Evolutionary conservation across 2,888 invertebrate genomes (phyloP), one percentile per base, ranked within the genome.

Genomic region (Nematopogon swammerdamellus): DNA sequence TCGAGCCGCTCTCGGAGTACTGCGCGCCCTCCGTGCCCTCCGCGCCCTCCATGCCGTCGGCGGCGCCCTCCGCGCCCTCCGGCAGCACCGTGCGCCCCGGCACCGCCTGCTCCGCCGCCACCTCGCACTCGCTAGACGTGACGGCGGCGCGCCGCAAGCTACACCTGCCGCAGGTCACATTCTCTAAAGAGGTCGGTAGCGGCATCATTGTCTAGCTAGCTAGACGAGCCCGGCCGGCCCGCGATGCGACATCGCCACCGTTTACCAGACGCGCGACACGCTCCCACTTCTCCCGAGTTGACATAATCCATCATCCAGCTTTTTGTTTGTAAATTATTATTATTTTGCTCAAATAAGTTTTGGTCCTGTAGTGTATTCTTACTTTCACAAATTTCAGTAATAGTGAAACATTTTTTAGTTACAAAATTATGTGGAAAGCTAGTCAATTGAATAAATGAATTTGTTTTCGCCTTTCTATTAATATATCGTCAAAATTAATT

Each of bases 121-220:
- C 88, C 53, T 84, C 87, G 55, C 79, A 84, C 57, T 77, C 77
- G 1, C 63, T 81, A 18, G 85, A 85, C 62, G 70, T 73, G 50
- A 68, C 36, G 29, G 18, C 20, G 14, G 50, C 68, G 58, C 69
- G 85, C 60, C 82, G 86, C 68, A 85, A 87, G 61, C 79, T 89
- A 18, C 84, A 89, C 60, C 74, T 90, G 60, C 89, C 90, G 18
- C 90, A 90, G 80, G 91, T 93, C 66, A 90, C 92, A 49, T 92
- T 92, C 76, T 91, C 87, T 65, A 88, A 90, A 70, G 92, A 93
- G 92, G 92, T 93, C 85, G 92, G 92, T 89, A 88, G 85, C 61
- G 92, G 92, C 54, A 89, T 92, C 61, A 85, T 92, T 62, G 92
- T 92, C 60, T 92, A 79, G 81, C 47, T 18, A 10, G 4, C 25